These are phyloP conservation scores for Synchiropus splendidus DNA, from an alignment of 2,113 vertebrate species.

Conservation along the genomic window DNA sequence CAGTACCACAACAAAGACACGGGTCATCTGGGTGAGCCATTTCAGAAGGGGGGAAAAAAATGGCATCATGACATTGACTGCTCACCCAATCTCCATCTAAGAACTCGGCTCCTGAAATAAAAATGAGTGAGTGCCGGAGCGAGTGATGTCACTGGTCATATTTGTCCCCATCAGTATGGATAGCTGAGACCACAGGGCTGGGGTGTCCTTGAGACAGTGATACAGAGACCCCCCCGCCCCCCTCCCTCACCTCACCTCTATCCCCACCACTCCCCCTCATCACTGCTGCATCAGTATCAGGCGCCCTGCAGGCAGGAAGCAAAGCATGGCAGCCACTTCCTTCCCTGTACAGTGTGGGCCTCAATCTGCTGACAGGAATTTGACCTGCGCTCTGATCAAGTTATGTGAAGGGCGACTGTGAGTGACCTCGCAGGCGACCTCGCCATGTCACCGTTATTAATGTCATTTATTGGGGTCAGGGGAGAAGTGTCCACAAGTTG, in stretches of 20 bases:
- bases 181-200: constrained; percentile 52
- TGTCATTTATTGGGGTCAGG: constrained; percentile 4
- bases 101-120: constrained; percentile 47
- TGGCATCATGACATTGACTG: constrained; percentile 42
- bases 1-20: constrained; percentile 17
- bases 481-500: too few relatives aligned
- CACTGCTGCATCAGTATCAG: constrained; percentile 57
- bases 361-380: constrained; percentile 26
- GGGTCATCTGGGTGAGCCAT: constrained; percentile 22
- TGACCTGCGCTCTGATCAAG: constrained; percentile 24
- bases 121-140: constrained; percentile 65
- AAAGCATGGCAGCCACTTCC: constrained; percentile 45
- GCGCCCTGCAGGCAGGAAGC: constrained; percentile 50
- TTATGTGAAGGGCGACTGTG: constrained; percentile 18
- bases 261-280: not conserved
- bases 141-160: constrained; percentile 63
- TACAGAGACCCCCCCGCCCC: constrained; percentile 15
- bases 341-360: constrained; percentile 21
- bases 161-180: constrained; percentile 61
- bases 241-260: not conserved
- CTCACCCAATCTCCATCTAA: constrained; percentile 37
- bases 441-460: constrained; percentile 26
- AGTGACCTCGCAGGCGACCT: constrained; percentile 3
- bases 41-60: constrained; percentile 7
- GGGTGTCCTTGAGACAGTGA: constrained; percentile 66